Percentiles rank a stretch among this genome's conserved stretches.
Conservation (phyloP, 2,888 invertebrate species). For the Amphipyra berbera region DNA sequence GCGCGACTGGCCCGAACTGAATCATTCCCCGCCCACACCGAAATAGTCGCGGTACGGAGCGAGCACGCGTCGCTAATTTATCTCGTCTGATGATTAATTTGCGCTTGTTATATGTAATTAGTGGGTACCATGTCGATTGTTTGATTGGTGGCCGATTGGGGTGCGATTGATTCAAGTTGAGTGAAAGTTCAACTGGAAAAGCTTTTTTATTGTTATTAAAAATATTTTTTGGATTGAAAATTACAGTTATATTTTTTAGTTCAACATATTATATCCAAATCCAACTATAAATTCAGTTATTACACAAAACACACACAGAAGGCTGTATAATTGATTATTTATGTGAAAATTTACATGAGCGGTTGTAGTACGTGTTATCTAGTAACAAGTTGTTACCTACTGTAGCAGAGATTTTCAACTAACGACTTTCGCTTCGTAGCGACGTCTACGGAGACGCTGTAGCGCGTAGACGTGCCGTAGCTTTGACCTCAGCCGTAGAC, state of each 20-base stretch:
- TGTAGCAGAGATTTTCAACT: constrained; percentile 75
- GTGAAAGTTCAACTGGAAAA: constrained; percentile 29
- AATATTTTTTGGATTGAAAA: background rate
- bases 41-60: constrained; percentile 79
- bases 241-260: background rate
- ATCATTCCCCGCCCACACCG: constrained; percentile 79
- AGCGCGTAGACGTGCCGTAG: constrained; percentile 80
- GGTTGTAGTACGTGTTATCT: constrained; percentile 33
- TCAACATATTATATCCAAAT: background rate
- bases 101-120: constrained; percentile 81
- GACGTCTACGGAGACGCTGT: constrained; percentile 70
- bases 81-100: constrained; percentile 82
- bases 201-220: background rate
- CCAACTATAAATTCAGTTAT: background rate
- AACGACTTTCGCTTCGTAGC: constrained; percentile 75
- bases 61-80: constrained; percentile 78
- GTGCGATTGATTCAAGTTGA: constrained; percentile 48
- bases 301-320: background rate
- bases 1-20: constrained; percentile 82
- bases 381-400: constrained; percentile 55
- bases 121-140: constrained; percentile 68
- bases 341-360: constrained; percentile 17
- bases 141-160: constrained; percentile 64
- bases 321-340: background rate
- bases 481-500: constrained; percentile 74